Percentiles rank a stretch among this genome's conserved stretches.
phyloP scores from a whole-genome alignment of 2,797 vertebrate genomes.

The Mormyrus proboscirostris region DNA sequence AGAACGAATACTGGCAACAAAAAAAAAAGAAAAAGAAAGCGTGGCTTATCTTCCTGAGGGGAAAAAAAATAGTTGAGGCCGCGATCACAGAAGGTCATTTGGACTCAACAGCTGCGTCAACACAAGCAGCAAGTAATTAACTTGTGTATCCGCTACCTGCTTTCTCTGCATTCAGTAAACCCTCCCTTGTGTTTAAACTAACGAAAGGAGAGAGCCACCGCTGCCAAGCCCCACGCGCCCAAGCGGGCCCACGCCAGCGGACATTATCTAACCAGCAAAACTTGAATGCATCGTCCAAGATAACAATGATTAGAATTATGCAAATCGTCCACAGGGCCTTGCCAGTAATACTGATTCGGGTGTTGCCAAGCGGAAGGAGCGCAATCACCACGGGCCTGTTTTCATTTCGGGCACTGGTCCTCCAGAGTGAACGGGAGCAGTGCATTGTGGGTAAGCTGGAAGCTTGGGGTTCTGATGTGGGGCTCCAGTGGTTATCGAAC shows the following conservation, averaged over 20 bases:
- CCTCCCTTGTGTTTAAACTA: slow-evolving; percentile 13
- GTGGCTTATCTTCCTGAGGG: neutral
- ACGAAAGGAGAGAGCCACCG: neutral
- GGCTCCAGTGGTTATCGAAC: slow-evolving; percentile 7
- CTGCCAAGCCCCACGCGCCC: neutral
- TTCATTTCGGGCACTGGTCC: neutral
- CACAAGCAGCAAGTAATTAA: slow-evolving; percentile 23
- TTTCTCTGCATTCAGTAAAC: neutral
- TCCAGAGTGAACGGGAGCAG: neutral
- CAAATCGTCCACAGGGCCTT: slow-evolving; percentile 10
- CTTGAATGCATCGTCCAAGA: slow-evolving; percentile 18
- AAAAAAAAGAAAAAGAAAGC: neutral
- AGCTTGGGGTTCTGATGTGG: neutral
- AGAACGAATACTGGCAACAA: neutral
- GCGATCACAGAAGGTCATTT: neutral
- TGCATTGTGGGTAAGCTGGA: slow-evolving; percentile 2
- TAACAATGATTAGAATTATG: slow-evolving; percentile 29
- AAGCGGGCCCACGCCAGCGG: neutral
- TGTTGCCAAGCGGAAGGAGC: slow-evolving; percentile 10
- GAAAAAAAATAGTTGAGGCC: neutral
- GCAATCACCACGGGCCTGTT: slow-evolving; percentile 20
- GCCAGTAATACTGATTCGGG: slow-evolving; percentile 13
- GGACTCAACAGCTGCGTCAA: slow-evolving; percentile 13
- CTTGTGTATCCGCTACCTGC: neutral
- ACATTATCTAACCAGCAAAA: slow-evolving; percentile 12